Evolutionary conservation across 1,140 invertebrate species (phyloP), one percentile per base, ranked within the genome.

Genomic region (Ooceraea biroi): DNA sequence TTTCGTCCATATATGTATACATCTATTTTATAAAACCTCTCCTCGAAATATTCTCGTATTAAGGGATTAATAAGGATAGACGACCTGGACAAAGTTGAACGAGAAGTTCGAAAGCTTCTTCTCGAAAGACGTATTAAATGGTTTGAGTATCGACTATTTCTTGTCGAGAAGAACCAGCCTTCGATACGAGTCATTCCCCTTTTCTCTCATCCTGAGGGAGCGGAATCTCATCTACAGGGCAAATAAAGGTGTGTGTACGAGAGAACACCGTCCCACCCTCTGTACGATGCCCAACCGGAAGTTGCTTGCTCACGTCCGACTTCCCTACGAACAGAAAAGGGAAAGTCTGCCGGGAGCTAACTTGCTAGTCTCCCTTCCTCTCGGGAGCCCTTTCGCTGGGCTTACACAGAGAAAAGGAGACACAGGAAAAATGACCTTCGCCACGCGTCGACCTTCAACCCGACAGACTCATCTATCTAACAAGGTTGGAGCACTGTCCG

Each of bases 321-420:
- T 72, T 61, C 25, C 10, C 44, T 46, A n/a, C 5, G 50, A 19
- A 22, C 27, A 41, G 68, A 73, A 82, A 82, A 85, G 68, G 57
- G 68, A 86, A 86, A 86, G 85, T 72, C 73, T 85, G 63, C 46
- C 22, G 58, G 50, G 73, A 86, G 48, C 58, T 30, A 50, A 69
- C 27, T 80, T 11, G 50, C 22, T 80, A 69, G 55, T 30, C 69
- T 22, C 12, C 19, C 12, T 77, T 52, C 65, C 63, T 22, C 65
- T 44, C 25, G 76, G 50, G 76, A 80, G 65, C 27, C 36, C 44
- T 69, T 69, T 57, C 50, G 55, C 30, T 58, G 30, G n/a, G 7
- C 46, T 14, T 19, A 77, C 27, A 66, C 50, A 66, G 74, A 66
- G 61, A 66, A 12, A 52, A 44, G 46, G 48, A 50, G 22, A 27